phyloP scores from a whole-genome alignment of 2,888 invertebrate species.

The Mesopsocus fuscifrons region DNA sequence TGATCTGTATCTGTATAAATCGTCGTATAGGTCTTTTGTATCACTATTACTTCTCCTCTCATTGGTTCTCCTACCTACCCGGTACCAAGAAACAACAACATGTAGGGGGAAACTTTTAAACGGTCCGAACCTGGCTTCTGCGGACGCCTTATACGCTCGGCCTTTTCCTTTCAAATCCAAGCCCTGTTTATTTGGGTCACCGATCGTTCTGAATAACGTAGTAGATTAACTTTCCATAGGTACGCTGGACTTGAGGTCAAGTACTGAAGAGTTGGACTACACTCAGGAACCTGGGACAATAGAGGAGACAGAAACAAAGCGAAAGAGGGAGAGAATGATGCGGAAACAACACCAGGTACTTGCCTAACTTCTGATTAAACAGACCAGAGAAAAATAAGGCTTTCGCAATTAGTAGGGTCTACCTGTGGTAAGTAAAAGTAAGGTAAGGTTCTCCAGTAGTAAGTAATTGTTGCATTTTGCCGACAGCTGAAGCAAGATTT shows the following conservation, averaged over 20 bases:
- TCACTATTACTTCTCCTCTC: no score
- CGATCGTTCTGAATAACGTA: no score
- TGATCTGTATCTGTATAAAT: no score
- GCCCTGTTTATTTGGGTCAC: background rate
- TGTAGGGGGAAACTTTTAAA: no score
- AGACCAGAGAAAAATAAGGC: slow-evolving; percentile 19
- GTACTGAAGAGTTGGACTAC: slow-evolving; percentile 74
- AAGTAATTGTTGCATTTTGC: no score
- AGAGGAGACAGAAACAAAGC: slow-evolving; percentile 24
- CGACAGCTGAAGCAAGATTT: slow-evolving; percentile 16
- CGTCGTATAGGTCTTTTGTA: no score
- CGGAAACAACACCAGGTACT: slow-evolving; percentile 23
- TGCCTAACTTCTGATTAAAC: background rate
- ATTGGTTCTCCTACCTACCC: no score
- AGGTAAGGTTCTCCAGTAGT: no score
- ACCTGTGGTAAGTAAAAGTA: slow-evolving; percentile 13
- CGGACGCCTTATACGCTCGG: no score
- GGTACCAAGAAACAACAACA: no score
- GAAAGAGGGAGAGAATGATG: slow-evolving; percentile 22
- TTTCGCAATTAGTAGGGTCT: slow-evolving; percentile 12
- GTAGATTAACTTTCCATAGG: slow-evolving; percentile 25
- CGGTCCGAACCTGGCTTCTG: no score
- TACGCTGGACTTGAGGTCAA: slow-evolving; percentile 65
- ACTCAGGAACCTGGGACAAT: slow-evolving; percentile 37
- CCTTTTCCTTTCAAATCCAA: background rate